Conservation (phyloP, 1,140 invertebrate genomes). For the Ostrea edulis region DNA sequence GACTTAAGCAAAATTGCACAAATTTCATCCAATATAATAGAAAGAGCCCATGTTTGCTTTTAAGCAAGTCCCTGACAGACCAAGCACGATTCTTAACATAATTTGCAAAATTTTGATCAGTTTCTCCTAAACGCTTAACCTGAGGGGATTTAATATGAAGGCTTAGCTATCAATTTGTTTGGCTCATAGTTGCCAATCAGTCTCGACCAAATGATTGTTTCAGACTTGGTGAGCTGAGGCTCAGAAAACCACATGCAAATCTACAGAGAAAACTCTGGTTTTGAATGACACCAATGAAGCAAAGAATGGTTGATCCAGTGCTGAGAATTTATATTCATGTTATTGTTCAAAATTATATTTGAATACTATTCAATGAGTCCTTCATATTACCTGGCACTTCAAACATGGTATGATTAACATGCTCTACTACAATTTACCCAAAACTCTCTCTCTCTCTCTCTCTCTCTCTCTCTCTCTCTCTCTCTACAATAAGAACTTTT, state of each 20-base stretch:
- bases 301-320: too few species aligned
- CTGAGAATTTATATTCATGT: too few species aligned
- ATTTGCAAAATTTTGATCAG: slow-evolving; percentile 62
- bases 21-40: slow-evolving; percentile 74
- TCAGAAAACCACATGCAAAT: neutral
- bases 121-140: slow-evolving; percentile 49
- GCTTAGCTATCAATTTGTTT: slow-evolving; percentile 26
- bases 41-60: slow-evolving; percentile 67
- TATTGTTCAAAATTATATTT: too few species aligned
- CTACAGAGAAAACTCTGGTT: neutral
- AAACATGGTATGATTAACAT: too few species aligned
- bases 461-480: neutral
- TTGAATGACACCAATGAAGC: neutral
- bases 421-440: neutral
- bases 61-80: slow-evolving; percentile 54
- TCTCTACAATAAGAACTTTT: neutral
- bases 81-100: slow-evolving; percentile 63
- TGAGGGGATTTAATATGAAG: slow-evolving; percentile 43
- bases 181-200: slow-evolving; percentile 60
- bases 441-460: neutral
- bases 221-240: slow-evolving; percentile 5
- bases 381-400: too few species aligned
- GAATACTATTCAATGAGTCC: too few species aligned
- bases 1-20: slow-evolving; percentile 70
- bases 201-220: slow-evolving; percentile 56